Conservation (phyloP, 2,888 invertebrate species). For the Philopedon plagiatum region DNA sequence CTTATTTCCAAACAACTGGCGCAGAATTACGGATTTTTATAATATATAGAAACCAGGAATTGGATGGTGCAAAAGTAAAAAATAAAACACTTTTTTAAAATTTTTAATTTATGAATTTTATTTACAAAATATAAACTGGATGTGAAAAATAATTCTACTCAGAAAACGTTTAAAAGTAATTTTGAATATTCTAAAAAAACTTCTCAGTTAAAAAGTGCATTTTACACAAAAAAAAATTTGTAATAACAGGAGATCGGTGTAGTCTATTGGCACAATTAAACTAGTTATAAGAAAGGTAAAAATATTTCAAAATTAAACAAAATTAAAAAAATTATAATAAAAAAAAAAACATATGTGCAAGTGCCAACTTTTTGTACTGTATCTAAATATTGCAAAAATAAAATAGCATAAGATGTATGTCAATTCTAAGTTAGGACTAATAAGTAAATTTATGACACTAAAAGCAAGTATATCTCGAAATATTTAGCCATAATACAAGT, state of each 20-base stretch:
- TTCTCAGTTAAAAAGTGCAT: slow-evolving; percentile 1
- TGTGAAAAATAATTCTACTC: slow-evolving; percentile 42
- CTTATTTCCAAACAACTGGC: too few species aligned
- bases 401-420: slow-evolving; percentile 26
- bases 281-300: slow-evolving; percentile 5
- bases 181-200: slow-evolving; percentile 27
- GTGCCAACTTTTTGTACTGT: slow-evolving; percentile 43
- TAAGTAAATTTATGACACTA: slow-evolving; percentile 51
- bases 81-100: slow-evolving; percentile 17
- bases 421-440: slow-evolving; percentile 46
- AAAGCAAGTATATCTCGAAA: slow-evolving; percentile 47
- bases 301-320: slow-evolving; percentile 22
- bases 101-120: slow-evolving; percentile 42
- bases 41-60: not conserved
- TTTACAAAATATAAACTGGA: slow-evolving; percentile 41
- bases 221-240: slow-evolving; percentile 6
- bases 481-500: slow-evolving; percentile 49
- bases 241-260: slow-evolving; percentile 41
- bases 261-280: slow-evolving; percentile 42
- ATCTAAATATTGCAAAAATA: slow-evolving; percentile 35
- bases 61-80: not conserved
- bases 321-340: not conserved
- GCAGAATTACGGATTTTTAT: not conserved
- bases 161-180: slow-evolving; percentile 33
- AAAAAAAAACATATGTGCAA: not conserved